These are phyloP conservation scores for Stenchaetothrips biformis DNA, from an alignment of 2,888 invertebrate species.

Conservation along the genomic window DNA sequence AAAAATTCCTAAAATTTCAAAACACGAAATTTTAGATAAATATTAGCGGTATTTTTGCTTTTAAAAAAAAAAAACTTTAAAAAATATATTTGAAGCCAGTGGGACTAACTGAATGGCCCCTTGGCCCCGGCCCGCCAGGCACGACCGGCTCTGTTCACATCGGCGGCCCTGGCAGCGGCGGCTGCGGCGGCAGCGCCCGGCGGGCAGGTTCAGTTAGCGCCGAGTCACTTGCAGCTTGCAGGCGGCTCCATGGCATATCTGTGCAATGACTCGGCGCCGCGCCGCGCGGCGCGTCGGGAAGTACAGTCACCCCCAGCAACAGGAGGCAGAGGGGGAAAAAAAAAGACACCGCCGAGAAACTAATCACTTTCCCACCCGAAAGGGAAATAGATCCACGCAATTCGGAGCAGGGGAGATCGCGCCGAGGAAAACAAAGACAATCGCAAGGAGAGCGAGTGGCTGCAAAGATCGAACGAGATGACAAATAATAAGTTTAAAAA, in stretches of 20 bases:
- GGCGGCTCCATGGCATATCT: background rate
- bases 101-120: too few relatives aligned
- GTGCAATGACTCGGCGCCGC: background rate
- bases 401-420: background rate
- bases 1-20: too few relatives aligned
- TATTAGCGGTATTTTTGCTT: too few relatives aligned
- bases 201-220: background rate
- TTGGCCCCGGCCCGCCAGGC: background rate
- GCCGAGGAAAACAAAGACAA: too few relatives aligned
- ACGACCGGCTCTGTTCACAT: background rate
- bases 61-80: too few relatives aligned
- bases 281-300: background rate
- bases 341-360: background rate
- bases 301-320: background rate
- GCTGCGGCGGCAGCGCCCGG: background rate
- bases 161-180: background rate
- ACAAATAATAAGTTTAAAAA: too few relatives aligned
- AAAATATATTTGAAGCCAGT: too few relatives aligned
- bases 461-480: too few relatives aligned
- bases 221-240: background rate
- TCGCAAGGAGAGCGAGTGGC: too few relatives aligned
- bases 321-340: background rate
- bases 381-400: conserved; percentile 1
- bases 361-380: conserved; percentile 6
- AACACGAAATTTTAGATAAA: too few relatives aligned